Evolutionary conservation across 2,888 invertebrate species (phyloP).

Genomic region (Odontomyia ornata): DNA sequence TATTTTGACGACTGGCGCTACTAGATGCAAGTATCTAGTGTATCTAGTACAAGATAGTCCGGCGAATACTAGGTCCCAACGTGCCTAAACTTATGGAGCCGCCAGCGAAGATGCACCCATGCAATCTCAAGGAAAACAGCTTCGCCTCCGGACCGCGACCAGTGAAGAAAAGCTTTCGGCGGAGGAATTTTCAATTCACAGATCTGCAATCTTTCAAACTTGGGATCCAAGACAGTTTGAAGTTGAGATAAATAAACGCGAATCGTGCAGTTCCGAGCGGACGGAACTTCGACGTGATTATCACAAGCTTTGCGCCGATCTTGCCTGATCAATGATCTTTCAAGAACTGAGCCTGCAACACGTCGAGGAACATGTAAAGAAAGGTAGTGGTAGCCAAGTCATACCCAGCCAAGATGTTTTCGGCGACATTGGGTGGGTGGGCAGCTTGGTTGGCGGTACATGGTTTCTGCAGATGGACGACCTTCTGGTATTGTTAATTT

Average conservation of each 20-base stretch:
- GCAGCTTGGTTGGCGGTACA: conserved; percentile 3
- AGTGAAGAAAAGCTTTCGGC: conserved; percentile 38
- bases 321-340: conserved; percentile 40
- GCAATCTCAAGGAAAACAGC: conserved; percentile 49
- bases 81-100: conserved; percentile 3
- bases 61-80: background rate
- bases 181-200: conserved; percentile 26
- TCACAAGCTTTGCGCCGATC: background rate
- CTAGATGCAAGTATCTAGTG: conserved; percentile 14
- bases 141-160: conserved; percentile 32
- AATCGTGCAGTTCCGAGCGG: conserved; percentile 8
- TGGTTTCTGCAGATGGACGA: background rate
- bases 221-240: background rate
- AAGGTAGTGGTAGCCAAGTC: no score
- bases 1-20: conserved; percentile 17
- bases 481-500: conserved; percentile 25
- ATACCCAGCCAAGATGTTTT: no score
- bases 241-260: conserved; percentile 16
- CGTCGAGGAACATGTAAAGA: conserved; percentile 34
- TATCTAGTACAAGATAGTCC: conserved; percentile 17
- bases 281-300: background rate
- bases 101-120: conserved; percentile 46
- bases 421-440: conserved; percentile 15
- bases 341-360: conserved; percentile 29
- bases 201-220: conserved; percentile 10